These are phyloP conservation scores for Neoniphon sammara DNA, from an alignment of 2,797 vertebrate genomes.

Conservation along the genomic window DNA sequence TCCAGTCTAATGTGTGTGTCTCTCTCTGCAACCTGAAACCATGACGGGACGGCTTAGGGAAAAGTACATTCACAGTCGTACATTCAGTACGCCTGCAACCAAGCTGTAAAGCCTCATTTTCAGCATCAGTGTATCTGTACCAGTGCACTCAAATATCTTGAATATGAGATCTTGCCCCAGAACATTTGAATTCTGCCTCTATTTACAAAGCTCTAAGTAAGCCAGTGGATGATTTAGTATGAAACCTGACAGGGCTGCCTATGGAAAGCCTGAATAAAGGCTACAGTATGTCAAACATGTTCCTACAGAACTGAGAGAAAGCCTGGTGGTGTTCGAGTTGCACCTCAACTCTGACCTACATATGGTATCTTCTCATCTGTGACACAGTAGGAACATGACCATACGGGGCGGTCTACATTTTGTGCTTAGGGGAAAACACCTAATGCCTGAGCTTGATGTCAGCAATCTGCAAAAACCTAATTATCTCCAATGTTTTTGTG, in stretches of 20 bases:
- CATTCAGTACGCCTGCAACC: conserved; percentile 19
- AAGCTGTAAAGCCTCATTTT: conserved; percentile 4
- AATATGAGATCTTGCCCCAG: background rate
- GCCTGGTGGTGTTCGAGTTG: conserved; percentile 10
- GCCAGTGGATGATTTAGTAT: background rate
- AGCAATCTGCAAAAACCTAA: too few species aligned
- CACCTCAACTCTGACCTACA: background rate
- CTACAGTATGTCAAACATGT: conserved; percentile 24
- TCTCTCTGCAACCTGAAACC: conserved; percentile 67
- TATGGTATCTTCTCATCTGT: background rate
- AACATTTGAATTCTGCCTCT: background rate
- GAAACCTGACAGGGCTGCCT: background rate
- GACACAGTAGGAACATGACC: conserved; percentile 19
- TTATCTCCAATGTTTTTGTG: background rate
- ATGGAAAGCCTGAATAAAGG: background rate
- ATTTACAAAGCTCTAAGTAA: background rate
- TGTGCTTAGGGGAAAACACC: background rate
- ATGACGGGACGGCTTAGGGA: conserved; percentile 32
- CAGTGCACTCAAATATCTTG: background rate
- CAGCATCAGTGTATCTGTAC: background rate
- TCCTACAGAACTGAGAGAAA: conserved; percentile 29
- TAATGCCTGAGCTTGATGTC: background rate
- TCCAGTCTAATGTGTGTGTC: conserved; percentile 49
- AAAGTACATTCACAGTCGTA: conserved; percentile 14
- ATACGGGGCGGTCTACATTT: background rate